These are phyloP conservation scores for Crypturellus undulatus DNA, from an alignment of 2,113 vertebrate genomes.

Conservation along the genomic window DNA sequence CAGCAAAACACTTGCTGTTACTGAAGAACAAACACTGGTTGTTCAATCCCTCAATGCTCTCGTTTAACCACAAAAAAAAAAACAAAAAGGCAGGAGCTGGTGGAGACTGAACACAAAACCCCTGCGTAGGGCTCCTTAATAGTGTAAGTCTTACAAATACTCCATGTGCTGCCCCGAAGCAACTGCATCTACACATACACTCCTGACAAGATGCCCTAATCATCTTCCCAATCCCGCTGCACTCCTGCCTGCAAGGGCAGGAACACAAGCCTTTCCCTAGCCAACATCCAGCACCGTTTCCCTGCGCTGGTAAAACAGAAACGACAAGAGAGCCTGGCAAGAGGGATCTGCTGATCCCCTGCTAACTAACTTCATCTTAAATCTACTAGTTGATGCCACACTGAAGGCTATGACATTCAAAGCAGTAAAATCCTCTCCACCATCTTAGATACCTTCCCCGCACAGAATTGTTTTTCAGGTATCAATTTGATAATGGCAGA, in stretches of 20 bases:
- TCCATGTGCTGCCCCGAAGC: not conserved
- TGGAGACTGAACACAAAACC: not conserved
- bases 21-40: not conserved
- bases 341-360: not conserved
- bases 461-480: not conserved
- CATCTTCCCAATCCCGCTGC: not conserved
- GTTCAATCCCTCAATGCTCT: not conserved
- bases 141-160: not conserved
- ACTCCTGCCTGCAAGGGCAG: not conserved
- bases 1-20: too few relatives aligned
- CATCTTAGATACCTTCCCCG: accelerated
- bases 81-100: not conserved
- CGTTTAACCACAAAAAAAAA: not conserved
- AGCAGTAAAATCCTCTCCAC: accelerated
- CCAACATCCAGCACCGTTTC: accelerated
- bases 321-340: not conserved
- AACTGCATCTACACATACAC: not conserved
- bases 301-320: not conserved
- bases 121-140: not conserved
- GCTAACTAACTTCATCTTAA: not conserved
- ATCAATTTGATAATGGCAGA: not conserved
- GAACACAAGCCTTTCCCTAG: not conserved
- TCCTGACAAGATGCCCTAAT: accelerated
- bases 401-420: not conserved
- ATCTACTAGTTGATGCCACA: not conserved